phyloP scores from a whole-genome alignment of 1,140 invertebrate species.

The Liolophura sinensis region DNA sequence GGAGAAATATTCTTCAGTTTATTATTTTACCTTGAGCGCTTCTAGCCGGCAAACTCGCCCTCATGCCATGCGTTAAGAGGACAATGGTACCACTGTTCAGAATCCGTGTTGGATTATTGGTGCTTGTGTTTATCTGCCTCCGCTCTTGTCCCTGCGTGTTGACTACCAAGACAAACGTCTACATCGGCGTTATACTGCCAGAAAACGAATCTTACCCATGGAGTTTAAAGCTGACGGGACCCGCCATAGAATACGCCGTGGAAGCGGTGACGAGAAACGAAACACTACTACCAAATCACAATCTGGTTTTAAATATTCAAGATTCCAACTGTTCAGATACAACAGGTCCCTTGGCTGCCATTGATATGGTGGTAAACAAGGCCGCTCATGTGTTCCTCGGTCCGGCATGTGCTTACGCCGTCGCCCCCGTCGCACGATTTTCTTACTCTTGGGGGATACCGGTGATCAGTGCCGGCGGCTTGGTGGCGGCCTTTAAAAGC shows the following conservation, averaged over 20 bases:
- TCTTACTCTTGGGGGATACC: slow-evolving; percentile 48
- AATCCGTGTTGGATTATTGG: no score
- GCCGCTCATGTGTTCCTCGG: slow-evolving; percentile 79
- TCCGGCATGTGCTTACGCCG: slow-evolving; percentile 86
- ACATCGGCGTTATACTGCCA: slow-evolving; percentile 38
- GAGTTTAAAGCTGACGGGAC: slow-evolving; percentile 19
- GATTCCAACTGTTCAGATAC: slow-evolving; percentile 9
- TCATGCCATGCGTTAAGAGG: no score
- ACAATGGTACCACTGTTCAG: no score
- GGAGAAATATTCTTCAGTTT: no score
- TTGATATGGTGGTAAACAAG: slow-evolving; percentile 17
- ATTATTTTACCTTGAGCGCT: no score
- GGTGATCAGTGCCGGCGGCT: slow-evolving; percentile 20
- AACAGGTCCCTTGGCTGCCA: slow-evolving; percentile 8
- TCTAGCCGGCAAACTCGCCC: no score
- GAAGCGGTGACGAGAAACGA: slow-evolving; percentile 15
- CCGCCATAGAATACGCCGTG: slow-evolving; percentile 36
- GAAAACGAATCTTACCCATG: slow-evolving; percentile 20
- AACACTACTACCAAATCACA: slow-evolving; percentile 10
- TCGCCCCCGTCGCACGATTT: slow-evolving; percentile 80
- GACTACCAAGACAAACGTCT: neutral
- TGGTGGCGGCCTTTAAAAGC: slow-evolving; percentile 20
- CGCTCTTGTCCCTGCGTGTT: no score
- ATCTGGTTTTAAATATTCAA: neutral
- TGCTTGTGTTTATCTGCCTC: no score